These are phyloP conservation scores for Palythoa grandiflora DNA, from an alignment of 92 coral and sea anemone species.

Conservation along the genomic window DNA sequence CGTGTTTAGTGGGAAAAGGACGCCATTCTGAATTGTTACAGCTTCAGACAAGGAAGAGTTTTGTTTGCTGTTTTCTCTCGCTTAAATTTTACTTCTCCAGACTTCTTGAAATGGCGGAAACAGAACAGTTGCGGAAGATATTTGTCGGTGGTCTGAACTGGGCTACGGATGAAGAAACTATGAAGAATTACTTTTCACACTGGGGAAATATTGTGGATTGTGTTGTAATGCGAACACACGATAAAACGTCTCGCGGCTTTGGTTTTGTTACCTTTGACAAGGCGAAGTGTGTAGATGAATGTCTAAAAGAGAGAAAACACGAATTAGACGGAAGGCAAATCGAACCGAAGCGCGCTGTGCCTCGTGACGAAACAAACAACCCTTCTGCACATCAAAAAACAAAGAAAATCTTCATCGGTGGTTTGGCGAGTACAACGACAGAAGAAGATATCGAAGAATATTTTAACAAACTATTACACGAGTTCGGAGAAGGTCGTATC, in stretches of 20 bases:
- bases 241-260: slow-evolving; percentile 92
- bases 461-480: slow-evolving; percentile 75
- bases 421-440: slow-evolving; percentile 93
- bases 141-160: slow-evolving; percentile 97
- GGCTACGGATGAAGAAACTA: slow-evolving; percentile 85
- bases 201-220: slow-evolving; percentile 99
- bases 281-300: slow-evolving; percentile 88
- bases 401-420: slow-evolving; percentile 94
- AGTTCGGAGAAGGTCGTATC: slow-evolving; percentile 87
- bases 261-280: slow-evolving; percentile 95
- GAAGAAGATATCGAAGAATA: slow-evolving; percentile 91
- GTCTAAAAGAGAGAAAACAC: slow-evolving; percentile 76
- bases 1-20: slow-evolving; percentile 12
- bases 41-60: background rate
- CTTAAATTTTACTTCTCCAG: background rate
- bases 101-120: slow-evolving; percentile 62
- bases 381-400: slow-evolving; percentile 73
- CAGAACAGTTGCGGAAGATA: slow-evolving; percentile 91
- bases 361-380: slow-evolving; percentile 86
- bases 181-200: slow-evolving; percentile 88
- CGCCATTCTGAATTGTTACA: slow-evolving; percentile 20
- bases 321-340: slow-evolving; percentile 90
- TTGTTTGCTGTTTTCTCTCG: background rate
- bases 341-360: slow-evolving; percentile 98
- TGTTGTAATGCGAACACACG: slow-evolving; percentile 87